phyloP scores from a whole-genome alignment of 2,797 vertebrate species.

The Pempheris klunzingeri region DNA sequence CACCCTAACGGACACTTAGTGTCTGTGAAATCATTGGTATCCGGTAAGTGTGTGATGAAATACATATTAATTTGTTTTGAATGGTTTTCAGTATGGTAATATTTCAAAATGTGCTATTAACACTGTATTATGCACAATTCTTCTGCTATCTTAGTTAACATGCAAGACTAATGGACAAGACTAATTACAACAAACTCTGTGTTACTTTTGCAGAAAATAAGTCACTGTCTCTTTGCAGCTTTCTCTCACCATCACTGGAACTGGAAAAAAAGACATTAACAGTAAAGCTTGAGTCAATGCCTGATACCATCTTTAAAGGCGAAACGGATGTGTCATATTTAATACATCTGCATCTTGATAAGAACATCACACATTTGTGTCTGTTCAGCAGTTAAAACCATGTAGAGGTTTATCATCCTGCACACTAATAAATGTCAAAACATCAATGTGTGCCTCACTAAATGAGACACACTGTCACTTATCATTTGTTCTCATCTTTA shows the following conservation, averaged over 20 bases:
- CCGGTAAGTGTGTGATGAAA: background rate
- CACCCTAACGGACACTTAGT: background rate
- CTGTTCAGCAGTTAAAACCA: background rate
- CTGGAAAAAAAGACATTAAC: background rate
- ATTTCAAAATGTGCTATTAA: background rate
- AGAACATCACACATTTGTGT: background rate
- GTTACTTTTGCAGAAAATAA: background rate
- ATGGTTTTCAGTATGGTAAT: no score
- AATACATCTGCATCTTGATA: conserved; percentile 1
- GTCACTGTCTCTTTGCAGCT: background rate
- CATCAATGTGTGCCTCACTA: background rate
- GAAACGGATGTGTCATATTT: conserved; percentile 5
- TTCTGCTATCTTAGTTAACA: background rate
- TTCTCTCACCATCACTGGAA: background rate
- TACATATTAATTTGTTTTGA: background rate
- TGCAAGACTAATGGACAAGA: background rate
- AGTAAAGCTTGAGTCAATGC: background rate
- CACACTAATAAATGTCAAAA: background rate
- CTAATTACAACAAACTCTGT: no score
- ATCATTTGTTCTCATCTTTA: conserved; percentile 4
- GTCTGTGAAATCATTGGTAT: background rate
- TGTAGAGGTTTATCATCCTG: background rate
- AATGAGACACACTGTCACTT: background rate
- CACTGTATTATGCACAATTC: background rate
- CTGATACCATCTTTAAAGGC: conserved; percentile 15